phyloP scores from a whole-genome alignment of 2,888 invertebrate species.

The Caenorhabditis japonica region DNA sequence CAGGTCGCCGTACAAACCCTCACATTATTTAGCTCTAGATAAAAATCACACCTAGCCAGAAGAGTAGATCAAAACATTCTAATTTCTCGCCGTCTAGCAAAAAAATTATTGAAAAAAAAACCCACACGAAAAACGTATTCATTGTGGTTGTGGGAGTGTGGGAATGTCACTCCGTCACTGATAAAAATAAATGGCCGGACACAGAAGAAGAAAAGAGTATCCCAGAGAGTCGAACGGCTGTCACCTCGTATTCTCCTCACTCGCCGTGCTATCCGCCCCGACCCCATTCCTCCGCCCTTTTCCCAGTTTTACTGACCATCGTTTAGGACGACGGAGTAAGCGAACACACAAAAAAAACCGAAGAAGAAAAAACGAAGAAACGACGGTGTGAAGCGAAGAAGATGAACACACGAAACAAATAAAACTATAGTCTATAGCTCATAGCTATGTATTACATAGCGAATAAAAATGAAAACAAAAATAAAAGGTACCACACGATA shows the following conservation, averaged over 20 bases:
- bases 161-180: constrained; percentile 45
- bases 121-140: constrained; percentile 42
- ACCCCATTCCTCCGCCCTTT: constrained; percentile 31
- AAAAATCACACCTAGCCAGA: too few species aligned
- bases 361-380: constrained; percentile 1
- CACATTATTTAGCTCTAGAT: too few species aligned
- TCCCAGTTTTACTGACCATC: constrained; percentile 33
- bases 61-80: not conserved
- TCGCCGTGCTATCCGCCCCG: constrained; percentile 33
- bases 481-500: constrained; percentile 4
- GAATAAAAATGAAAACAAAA: not conserved
- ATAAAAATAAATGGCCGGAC: constrained; percentile 49
- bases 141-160: constrained; percentile 33
- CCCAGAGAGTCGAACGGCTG: constrained; percentile 29
- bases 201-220: constrained; percentile 23
- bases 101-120: constrained; percentile 15
- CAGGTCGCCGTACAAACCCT: too few species aligned
- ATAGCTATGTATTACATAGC: constrained; percentile 4
- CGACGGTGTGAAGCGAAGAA: constrained; percentile 10
- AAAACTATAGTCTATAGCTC: constrained; percentile 2
- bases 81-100: constrained; percentile 11
- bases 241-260: constrained; percentile 47
- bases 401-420: constrained; percentile 20
- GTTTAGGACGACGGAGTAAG: constrained; percentile 19
- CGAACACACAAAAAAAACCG: constrained; percentile 18